Evolutionary conservation across 2,797 vertebrate genomes (phyloP), one percentile per base, ranked within the genome.

Genomic region (Syncerus caffer): DNA sequence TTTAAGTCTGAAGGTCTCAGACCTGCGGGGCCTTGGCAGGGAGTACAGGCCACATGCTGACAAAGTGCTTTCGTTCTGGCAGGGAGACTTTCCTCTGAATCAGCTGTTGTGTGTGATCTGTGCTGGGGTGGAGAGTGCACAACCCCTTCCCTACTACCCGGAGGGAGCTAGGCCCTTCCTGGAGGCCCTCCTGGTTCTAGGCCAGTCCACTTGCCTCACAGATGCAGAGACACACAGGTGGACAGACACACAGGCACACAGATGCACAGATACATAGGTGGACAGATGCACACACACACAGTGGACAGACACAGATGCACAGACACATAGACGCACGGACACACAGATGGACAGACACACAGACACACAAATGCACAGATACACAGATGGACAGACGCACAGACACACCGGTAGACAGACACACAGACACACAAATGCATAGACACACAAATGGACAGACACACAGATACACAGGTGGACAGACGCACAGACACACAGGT

Each of bases 291-390:
- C 5, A 12, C 4, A 71, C 1, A 21, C 38, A 21, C 5, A 29
- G 60, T 6, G 2, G 3, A 14, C 14, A 31, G 13, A 60, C 13
- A 29, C 25, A 60, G 42, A 42, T 42, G 42, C 42, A 42, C 42
- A 42, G 34, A 34, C 13, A 29, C 25, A 58, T 23, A 58, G 5
- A 42, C 0, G 3, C 29, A 71, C n/a, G 21, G 64, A 67, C 4
- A 1, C 19, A 17, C 0, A 27, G 25, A 0, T 58, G 57, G 1
- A 58, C 25, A 58, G 11, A 23, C 10, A 0, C 57, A 64, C 6
- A 17, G 6, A 17, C 1, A 53, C 16, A 53, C 51, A 53, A 6
- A 42, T 42, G 42, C 42, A 42, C 42, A 42, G 42, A n/a, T n/a
- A 12, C 9, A 71, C 9, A 38, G 10, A 3, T 2, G 55, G 21